phyloP scores from a whole-genome alignment of 2,797 vertebrate species.

The Lagorchestes hirsutus region DNA sequence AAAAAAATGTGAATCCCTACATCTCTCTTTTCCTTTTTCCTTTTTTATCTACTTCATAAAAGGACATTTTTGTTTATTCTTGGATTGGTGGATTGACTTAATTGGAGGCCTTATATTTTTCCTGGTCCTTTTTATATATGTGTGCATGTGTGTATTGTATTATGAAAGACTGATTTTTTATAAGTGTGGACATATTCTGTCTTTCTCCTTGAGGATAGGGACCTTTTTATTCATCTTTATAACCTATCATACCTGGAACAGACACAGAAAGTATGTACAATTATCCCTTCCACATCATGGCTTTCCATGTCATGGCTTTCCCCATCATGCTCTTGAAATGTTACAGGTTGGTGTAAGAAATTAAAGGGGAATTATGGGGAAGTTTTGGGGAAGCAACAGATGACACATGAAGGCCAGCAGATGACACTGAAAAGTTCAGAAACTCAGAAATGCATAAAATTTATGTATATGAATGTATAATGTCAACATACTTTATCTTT shows the following conservation, averaged over 20 bases:
- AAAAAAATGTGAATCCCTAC: not conserved
- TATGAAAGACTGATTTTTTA: not conserved
- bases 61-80: not conserved
- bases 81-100: not conserved
- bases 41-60: not conserved
- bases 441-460: no score
- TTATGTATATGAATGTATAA: no score
- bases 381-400: no score
- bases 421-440: no score
- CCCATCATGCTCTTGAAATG: no score
- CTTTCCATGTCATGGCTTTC: no score
- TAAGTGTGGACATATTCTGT: not conserved
- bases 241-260: not conserved
- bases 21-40: not conserved
- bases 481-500: no score
- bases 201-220: not conserved
- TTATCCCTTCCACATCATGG: no score
- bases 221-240: not conserved
- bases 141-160: not conserved
- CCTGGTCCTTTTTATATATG: not conserved
- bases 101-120: not conserved
- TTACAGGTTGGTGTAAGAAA: no score
- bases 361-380: no score
- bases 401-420: no score
- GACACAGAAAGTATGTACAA: not conserved